These are phyloP conservation scores for Coracias cyanogaster DNA, from an alignment of 2,797 vertebrate species.

Conservation along the genomic window DNA sequence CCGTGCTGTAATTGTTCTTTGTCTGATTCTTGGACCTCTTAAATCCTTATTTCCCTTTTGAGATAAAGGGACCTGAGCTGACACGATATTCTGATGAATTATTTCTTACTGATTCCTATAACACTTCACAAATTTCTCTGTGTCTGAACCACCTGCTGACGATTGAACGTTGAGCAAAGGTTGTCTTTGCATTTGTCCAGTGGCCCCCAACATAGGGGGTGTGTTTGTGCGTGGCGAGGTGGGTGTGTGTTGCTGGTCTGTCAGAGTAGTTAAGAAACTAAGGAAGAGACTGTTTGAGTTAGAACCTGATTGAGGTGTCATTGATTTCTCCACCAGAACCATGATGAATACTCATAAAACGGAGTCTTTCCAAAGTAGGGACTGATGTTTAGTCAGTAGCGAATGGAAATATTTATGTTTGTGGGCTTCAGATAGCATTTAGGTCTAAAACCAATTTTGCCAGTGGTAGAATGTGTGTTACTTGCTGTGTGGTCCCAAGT, in stretches of 20 bases:
- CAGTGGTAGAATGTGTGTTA: not conserved
- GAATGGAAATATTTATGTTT: not conserved
- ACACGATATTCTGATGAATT: not conserved
- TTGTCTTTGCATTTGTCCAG: not conserved
- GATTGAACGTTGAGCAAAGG: not conserved
- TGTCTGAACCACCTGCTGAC: not conserved
- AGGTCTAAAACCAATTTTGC: not conserved
- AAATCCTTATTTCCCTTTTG: not conserved
- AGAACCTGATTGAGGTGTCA: not conserved
- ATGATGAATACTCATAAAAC: not conserved
- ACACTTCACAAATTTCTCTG: not conserved
- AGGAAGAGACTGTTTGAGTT: not conserved
- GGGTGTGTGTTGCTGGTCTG: not conserved
- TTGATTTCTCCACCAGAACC: not conserved
- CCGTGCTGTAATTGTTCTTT: not conserved
- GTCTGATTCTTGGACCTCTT: not conserved
- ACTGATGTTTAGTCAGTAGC: not conserved
- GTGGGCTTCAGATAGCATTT: not conserved
- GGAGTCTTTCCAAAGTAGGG: not conserved
- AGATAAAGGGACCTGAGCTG: not conserved
- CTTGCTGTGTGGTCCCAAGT: not conserved
- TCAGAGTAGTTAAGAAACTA: not conserved
- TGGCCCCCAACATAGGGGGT: accelerated
- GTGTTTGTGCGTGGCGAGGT: not conserved
- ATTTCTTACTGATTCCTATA: not conserved